phyloP scores from a whole-genome alignment of 2,113 vertebrate species.

The Podarcis muralis region DNA sequence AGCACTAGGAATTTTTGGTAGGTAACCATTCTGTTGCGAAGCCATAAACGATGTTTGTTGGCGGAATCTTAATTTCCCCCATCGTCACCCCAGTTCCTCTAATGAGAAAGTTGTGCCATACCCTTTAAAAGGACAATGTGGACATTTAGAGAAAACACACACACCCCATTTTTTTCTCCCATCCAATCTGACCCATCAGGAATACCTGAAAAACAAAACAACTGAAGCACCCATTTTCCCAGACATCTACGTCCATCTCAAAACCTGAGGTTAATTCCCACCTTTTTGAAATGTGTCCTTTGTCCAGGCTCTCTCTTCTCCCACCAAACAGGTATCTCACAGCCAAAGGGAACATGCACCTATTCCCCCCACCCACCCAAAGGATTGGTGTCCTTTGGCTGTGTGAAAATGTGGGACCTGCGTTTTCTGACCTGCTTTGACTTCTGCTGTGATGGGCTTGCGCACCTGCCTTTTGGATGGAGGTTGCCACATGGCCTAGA shows the following conservation, averaged over 20 bases:
- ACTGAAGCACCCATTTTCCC: fast-evolving
- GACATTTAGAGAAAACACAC: fast-evolving
- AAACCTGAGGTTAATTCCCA: neutral
- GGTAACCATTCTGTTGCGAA: neutral
- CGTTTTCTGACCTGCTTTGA: neutral
- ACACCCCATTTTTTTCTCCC: fast-evolving
- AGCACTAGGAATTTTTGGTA: neutral
- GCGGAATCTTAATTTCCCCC: neutral
- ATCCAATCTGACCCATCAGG: neutral
- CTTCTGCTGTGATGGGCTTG: neutral
- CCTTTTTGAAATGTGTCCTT: neutral
- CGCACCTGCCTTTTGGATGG: neutral
- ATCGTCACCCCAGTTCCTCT: no score
- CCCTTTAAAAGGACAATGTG: fast-evolving
- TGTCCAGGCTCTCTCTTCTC: neutral
- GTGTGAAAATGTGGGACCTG: neutral
- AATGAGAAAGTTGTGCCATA: neutral
- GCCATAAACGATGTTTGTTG: neutral
- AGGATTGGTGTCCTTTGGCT: no score
- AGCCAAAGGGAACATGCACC: neutral
- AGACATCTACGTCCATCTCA: neutral
- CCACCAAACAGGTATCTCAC: no score
- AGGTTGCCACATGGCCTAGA: neutral
- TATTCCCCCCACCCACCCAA: neutral
- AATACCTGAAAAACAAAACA: conserved; percentile 42